A percentile compares a stretch with the other conserved stretches of the same genome.
Evolutionary conservation across 2,113 vertebrate genomes (phyloP).

Genomic region (Catharus bicknelli): DNA sequence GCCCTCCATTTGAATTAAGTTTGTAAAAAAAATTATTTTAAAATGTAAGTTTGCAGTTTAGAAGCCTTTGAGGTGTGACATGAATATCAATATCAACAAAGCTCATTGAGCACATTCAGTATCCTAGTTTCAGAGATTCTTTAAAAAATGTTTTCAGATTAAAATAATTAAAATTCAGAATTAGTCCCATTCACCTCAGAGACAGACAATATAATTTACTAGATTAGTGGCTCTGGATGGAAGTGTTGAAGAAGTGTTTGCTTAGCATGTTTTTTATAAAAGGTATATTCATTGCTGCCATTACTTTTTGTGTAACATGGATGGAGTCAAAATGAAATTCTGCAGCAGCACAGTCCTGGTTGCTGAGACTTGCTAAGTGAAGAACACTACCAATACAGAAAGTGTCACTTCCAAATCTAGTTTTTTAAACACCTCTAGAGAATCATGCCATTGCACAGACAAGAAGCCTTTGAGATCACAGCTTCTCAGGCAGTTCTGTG

Average conservation of each 20-base stretch:
- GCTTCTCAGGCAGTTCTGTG: neutral
- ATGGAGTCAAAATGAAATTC: neutral
- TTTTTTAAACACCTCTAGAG: neutral
- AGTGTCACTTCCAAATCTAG: neutral
- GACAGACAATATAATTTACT: neutral
- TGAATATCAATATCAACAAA: slow-evolving; percentile 4
- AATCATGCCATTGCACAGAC: neutral
- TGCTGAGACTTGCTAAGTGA: neutral
- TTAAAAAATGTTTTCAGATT: neutral
- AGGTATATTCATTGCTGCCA: neutral
- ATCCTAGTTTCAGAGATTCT: neutral
- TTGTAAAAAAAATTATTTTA: neutral
- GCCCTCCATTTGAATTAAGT: slow-evolving; percentile 14
- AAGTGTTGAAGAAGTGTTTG: neutral
- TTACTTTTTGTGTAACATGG: neutral
- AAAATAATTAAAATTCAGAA: neutral
- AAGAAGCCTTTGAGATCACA: neutral
- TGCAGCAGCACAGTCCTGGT: neutral
- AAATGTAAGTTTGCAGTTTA: neutral
- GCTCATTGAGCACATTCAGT: neutral
- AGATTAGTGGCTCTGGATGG: neutral
- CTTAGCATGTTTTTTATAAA: neutral
- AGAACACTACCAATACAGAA: neutral
- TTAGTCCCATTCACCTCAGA: neutral
- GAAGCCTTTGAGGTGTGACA: neutral